Percentiles rank a stretch among this genome's conserved stretches.
These are phyloP conservation scores for Onychomys leucogaster DNA, from an alignment of 2,797 vertebrate species.

Conservation along the genomic window DNA sequence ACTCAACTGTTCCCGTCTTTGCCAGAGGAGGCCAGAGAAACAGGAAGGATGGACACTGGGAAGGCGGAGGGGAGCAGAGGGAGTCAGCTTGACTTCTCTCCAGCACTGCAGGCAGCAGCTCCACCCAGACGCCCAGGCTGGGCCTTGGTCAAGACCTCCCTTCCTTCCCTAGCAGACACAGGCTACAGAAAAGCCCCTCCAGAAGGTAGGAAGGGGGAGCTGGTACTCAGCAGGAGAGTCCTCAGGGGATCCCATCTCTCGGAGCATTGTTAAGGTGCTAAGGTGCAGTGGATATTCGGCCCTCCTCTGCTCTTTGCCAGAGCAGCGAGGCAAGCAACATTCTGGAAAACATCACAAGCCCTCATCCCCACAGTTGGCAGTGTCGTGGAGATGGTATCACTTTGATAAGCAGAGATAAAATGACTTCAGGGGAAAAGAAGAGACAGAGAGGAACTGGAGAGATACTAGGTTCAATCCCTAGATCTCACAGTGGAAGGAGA, in stretches of 20 bases:
- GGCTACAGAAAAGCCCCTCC: background rate
- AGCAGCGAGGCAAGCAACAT: background rate
- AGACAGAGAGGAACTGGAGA: background rate
- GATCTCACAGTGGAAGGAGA: background rate
- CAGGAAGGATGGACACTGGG: background rate
- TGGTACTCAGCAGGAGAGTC: background rate
- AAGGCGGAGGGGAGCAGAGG: background rate
- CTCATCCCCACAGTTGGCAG: background rate
- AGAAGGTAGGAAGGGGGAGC: background rate
- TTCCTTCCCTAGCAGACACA: background rate
- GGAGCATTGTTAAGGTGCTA: background rate
- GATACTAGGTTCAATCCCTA: background rate
- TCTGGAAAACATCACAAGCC: background rate
- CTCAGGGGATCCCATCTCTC: background rate
- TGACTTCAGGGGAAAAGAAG: background rate
- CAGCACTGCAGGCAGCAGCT: slow-evolving; percentile 25
- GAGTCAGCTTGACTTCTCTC: slow-evolving; percentile 57
- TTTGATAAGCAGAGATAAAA: background rate
- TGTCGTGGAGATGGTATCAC: background rate
- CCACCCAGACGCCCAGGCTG: background rate
- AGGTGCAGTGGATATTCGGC: background rate
- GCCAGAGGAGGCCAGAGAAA: background rate
- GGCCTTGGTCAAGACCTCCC: background rate
- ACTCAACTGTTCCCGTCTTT: background rate
- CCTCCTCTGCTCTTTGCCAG: background rate